Evolutionary conservation across 2,113 vertebrate genomes (phyloP), one percentile per base, ranked within the genome.

Genomic region (Silurus meridionalis): DNA sequence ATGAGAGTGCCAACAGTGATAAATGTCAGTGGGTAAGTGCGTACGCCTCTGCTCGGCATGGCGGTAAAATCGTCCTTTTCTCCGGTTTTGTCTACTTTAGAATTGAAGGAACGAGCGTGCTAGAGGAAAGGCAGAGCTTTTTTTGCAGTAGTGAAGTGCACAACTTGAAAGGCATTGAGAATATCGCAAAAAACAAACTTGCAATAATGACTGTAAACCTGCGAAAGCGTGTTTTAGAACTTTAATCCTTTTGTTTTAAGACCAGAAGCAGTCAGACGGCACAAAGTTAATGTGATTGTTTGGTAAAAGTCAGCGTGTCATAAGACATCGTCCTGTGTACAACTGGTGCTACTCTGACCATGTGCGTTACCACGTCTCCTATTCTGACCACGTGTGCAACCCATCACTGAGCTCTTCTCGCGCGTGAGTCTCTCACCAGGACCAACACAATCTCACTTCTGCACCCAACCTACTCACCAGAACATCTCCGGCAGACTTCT

Each of bases 11-110:
- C 89, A 84, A 66, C 84, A 82, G 67, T 88, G 85, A 87, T 89
- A 90, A 91, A 92, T 89, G 91, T 91, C 86, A 90, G 83, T 10
- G 64, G 74, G 75, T 79, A 60, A 72, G 58, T 67, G 69, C 60
- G 50, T 61, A 75, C 3, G 15, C 11, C 60, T 50, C 60, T 46
- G 85, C 48, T 55, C 9, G 37, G 23, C 21, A 86, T 82, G 83
- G 60, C 69, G 50, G 69, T 14, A 15, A 82, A 85, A 84, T 48
- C 64, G 63, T 69, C 28, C 74, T 55, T 58, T 80, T 58, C 52
- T 17, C n/a, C 9, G 13, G 9, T 11, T 79, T 15, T 58, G 53
- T 67, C 25, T 66, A 28, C 72, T 66, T 60, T 52, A 25, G 81
- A 58, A 28, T 57, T 19, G 19, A 75, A 67, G 4, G 46, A 63